Evolutionary conservation across 2,888 invertebrate genomes (phyloP).

Genomic region (Diabrotica balteata): DNA sequence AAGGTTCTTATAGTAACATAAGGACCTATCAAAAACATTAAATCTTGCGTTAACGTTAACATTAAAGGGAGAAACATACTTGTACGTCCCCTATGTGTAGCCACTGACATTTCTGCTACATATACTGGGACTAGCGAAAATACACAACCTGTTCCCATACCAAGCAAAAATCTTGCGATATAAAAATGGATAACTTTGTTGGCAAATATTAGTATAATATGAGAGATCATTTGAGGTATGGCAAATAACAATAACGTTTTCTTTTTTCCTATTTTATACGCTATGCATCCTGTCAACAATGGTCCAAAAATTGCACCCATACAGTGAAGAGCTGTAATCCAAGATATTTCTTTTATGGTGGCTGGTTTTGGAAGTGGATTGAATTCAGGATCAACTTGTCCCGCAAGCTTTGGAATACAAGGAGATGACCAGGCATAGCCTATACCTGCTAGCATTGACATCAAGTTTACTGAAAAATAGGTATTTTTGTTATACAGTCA

Average conservation of each 20-base stretch:
- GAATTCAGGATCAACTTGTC: constrained; percentile 29
- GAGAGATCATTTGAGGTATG: constrained; percentile 68
- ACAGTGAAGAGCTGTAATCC: constrained; percentile 46
- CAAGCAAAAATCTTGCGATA: constrained; percentile 67
- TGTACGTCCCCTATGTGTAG: constrained; percentile 71
- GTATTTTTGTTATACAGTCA: neutral
- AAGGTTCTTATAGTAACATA: constrained; percentile 40
- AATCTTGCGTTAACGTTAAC: constrained; percentile 36
- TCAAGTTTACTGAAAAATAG: constrained; percentile 43
- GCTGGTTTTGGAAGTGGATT: constrained; percentile 44
- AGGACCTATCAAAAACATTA: constrained; percentile 41
- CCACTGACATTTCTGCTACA: constrained; percentile 84
- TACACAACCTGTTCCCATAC: constrained; percentile 71
- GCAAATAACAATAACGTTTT: constrained; percentile 69
- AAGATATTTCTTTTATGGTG: constrained; percentile 42
- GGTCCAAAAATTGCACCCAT: constrained; percentile 47
- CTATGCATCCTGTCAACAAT: constrained; percentile 38
- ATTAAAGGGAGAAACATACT: constrained; percentile 39
- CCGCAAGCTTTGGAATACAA: constrained; percentile 42
- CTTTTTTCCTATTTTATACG: constrained; percentile 66
- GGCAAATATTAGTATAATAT: constrained; percentile 42
- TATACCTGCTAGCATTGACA: constrained; percentile 41
- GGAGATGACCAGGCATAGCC: constrained; percentile 48
- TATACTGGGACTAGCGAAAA: constrained; percentile 83
- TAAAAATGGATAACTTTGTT: constrained; percentile 50